phyloP scores from a whole-genome alignment of 2,888 invertebrate genomes.

The Erannis defoliaria region DNA sequence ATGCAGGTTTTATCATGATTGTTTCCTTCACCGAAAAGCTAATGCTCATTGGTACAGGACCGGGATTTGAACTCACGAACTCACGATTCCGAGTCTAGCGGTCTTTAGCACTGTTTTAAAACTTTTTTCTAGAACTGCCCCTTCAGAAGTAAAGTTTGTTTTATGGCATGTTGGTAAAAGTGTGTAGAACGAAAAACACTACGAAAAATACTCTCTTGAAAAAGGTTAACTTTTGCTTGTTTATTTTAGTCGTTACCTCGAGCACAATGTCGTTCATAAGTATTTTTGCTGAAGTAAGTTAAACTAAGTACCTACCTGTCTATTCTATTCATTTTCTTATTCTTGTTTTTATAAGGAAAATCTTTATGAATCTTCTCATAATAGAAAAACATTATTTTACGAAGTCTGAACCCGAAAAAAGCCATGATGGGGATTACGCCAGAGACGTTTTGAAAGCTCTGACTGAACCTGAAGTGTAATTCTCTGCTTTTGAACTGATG shows the following conservation, averaged over 20 bases:
- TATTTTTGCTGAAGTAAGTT: slow-evolving; percentile 31
- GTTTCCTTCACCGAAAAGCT: too few relatives aligned
- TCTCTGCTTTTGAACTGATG: slow-evolving; percentile 1
- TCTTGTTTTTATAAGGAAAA: slow-evolving; percentile 26
- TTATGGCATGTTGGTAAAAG: too few relatives aligned
- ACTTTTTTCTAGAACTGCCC: too few relatives aligned
- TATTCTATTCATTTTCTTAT: slow-evolving; percentile 31
- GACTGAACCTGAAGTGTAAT: too few relatives aligned
- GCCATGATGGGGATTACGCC: slow-evolving; percentile 9
- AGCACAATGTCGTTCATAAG: slow-evolving; percentile 16
- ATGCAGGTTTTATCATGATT: too few relatives aligned
- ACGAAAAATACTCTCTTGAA: background rate
- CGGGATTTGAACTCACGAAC: too few relatives aligned
- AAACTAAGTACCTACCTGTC: slow-evolving; percentile 12
- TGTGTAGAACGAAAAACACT: too few relatives aligned
- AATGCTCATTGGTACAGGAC: too few relatives aligned
- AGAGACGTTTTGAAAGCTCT: slow-evolving; percentile 13
- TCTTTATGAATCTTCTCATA: slow-evolving; percentile 7
- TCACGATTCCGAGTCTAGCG: too few relatives aligned
- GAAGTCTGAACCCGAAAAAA: slow-evolving; percentile 9
- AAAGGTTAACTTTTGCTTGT: background rate
- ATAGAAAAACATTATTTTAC: slow-evolving; percentile 15
- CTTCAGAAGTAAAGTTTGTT: too few relatives aligned
- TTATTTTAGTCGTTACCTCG: slow-evolving; percentile 1
- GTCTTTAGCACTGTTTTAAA: too few relatives aligned